A percentile compares a stretch with the other conserved stretches of the same genome.
Conservation (phyloP, 2,888 invertebrate species). For the Sicus ferrugineus region DNA sequence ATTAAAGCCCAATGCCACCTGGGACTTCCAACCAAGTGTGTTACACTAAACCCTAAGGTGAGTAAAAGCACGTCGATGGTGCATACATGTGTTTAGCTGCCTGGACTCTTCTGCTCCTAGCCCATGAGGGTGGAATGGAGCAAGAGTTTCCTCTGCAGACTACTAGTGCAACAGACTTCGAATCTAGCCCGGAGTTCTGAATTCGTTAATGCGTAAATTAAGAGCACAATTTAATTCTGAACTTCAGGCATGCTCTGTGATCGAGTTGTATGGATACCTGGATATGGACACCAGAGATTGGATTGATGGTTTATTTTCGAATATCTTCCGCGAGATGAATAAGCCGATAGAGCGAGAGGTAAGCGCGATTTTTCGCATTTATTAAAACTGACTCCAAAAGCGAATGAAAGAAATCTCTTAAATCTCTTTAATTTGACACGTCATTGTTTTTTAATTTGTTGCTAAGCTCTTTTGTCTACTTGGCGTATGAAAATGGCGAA, state of each 20-base stretch:
- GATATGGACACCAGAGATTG: constrained; percentile 89
- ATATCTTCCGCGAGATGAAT: constrained; percentile 91
- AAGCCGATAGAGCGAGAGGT: constrained; percentile 69
- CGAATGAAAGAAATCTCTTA: too few relatives aligned
- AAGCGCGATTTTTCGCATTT: constrained; percentile 47
- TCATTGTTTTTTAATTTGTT: too few relatives aligned
- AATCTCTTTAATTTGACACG: too few relatives aligned
- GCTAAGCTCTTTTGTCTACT: too few relatives aligned
- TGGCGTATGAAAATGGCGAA: too few relatives aligned
- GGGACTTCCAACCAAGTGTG: constrained; percentile 80
- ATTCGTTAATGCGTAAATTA: too few relatives aligned
- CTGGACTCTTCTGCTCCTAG: too few relatives aligned
- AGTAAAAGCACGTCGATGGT: too few relatives aligned
- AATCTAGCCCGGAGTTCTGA: neutral
- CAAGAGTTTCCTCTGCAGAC: neutral
- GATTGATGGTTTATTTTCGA: constrained; percentile 91
- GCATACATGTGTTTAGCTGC: too few relatives aligned
- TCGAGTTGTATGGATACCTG: constrained; percentile 87
- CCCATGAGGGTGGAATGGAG: neutral
- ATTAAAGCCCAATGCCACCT: constrained; percentile 80
- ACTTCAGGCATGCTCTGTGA: constrained; percentile 80
- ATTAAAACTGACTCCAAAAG: too few relatives aligned
- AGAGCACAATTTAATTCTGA: neutral
- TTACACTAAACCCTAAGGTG: constrained; percentile 83
- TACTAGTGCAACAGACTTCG: too few relatives aligned